phyloP scores from a whole-genome alignment of 2,888 invertebrate species.

The Coelogynopora nodosa region DNA sequence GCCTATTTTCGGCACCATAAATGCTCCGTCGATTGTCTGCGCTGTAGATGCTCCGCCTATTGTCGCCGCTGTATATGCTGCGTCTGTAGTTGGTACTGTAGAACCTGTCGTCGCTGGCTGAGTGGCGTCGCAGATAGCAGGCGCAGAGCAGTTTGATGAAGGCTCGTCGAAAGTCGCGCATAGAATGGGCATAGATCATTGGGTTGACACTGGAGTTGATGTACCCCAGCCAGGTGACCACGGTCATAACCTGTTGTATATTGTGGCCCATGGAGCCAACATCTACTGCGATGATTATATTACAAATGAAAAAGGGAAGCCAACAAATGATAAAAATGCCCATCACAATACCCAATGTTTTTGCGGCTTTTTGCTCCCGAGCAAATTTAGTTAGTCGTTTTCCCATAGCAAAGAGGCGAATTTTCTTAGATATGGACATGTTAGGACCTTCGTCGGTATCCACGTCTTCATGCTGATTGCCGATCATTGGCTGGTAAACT shows the following conservation, averaged over 20 bases:
- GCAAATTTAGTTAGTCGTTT: conserved; percentile 78
- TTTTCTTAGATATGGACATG: conserved; percentile 21
- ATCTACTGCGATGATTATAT: conserved; percentile 77
- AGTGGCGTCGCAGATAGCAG: conserved; percentile 35
- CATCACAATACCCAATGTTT: conserved; percentile 92
- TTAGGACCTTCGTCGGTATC: background rate
- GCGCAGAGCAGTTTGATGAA: conserved; percentile 77
- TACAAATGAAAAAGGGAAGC: conserved; percentile 93
- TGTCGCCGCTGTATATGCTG: background rate
- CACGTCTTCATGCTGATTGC: background rate
- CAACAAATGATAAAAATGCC: conserved; percentile 93
- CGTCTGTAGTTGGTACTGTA: background rate
- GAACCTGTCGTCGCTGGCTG: background rate
- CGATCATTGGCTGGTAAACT: background rate
- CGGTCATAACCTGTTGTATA: conserved; percentile 55
- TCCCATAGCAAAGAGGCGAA: conserved; percentile 67
- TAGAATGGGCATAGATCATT: conserved; percentile 96
- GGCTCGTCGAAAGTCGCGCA: conserved; percentile 82
- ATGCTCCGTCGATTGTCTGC: background rate
- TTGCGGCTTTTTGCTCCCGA: conserved; percentile 94
- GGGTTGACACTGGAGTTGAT: conserved; percentile 66
- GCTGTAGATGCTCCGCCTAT: background rate
- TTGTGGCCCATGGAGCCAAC: conserved; percentile 67
- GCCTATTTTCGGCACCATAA: background rate
- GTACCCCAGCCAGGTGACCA: conserved; percentile 62